phyloP scores from a whole-genome alignment of 2,113 vertebrate species.

The Drymodes brunneopygia region DNA sequence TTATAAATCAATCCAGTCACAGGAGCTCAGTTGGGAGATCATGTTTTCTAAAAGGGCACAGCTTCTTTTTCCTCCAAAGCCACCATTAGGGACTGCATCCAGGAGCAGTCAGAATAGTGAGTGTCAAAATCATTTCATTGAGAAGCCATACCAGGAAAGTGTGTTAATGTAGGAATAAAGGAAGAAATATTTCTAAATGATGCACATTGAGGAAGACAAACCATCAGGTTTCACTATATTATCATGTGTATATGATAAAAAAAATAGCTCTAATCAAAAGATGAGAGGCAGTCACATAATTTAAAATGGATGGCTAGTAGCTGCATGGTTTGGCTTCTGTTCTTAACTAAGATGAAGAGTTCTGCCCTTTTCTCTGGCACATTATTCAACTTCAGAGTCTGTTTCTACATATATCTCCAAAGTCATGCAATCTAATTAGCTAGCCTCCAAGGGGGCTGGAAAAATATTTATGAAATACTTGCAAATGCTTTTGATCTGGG shows the following conservation, averaged over 20 bases:
- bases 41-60: background rate
- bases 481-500: background rate
- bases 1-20: background rate
- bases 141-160: background rate
- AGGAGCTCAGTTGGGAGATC: background rate
- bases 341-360: background rate
- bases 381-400: background rate
- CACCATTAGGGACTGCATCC: background rate
- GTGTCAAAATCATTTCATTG: background rate
- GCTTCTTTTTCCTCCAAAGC: background rate
- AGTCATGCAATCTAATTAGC: background rate
- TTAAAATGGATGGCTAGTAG: background rate
- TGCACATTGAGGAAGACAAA: background rate
- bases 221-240: background rate
- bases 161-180: background rate
- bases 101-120: background rate
- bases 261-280: background rate
- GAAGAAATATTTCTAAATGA: background rate
- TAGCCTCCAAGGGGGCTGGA: background rate
- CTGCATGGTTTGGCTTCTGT: background rate
- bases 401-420: background rate
- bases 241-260: background rate
- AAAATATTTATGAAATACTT: background rate
- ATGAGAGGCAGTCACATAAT: background rate
- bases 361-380: background rate